A percentile compares a stretch with the other conserved stretches of the same genome.
Evolutionary conservation across 2,113 vertebrate genomes (phyloP).

Genomic region (Ochotona princeps): DNA sequence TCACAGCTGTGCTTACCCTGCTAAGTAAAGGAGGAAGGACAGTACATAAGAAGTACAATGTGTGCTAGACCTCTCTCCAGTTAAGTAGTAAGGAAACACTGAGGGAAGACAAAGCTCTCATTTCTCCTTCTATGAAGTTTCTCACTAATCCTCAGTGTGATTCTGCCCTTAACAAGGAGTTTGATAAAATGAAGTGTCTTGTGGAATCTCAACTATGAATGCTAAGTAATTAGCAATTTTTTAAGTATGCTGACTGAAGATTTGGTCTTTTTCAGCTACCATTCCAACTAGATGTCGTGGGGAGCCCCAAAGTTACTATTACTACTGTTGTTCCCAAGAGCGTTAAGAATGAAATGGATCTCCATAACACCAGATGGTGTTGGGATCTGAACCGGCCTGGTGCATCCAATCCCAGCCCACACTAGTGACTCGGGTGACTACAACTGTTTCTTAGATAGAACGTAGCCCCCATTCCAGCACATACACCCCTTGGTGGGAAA

Average conservation of each 20-base stretch:
- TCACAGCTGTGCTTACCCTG: slow-evolving; percentile 47
- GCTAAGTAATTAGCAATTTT: neutral
- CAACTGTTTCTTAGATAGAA: too few species aligned
- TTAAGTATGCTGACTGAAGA: neutral
- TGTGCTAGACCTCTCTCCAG: neutral
- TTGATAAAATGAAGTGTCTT: neutral
- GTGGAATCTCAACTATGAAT: neutral
- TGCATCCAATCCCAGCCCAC: too few species aligned
- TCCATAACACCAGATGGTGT: too few species aligned
- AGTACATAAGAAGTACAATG: neutral
- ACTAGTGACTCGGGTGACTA: too few species aligned
- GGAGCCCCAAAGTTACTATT: neutral
- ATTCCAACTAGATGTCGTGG: neutral
- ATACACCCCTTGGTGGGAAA: too few species aligned
- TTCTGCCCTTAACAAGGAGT: neutral
- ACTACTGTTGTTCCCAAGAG: neutral
- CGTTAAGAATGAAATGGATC: neutral
- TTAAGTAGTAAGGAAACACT: neutral
- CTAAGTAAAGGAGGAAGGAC: slow-evolving; percentile 7
- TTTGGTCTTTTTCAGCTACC: neutral
- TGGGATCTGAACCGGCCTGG: too few species aligned
- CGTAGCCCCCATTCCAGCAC: too few species aligned
- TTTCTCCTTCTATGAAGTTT: neutral
- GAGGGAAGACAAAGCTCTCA: neutral
- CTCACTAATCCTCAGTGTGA: neutral